phyloP scores from a whole-genome alignment of 2,888 invertebrate species.

The Epirrhoe alternata region DNA sequence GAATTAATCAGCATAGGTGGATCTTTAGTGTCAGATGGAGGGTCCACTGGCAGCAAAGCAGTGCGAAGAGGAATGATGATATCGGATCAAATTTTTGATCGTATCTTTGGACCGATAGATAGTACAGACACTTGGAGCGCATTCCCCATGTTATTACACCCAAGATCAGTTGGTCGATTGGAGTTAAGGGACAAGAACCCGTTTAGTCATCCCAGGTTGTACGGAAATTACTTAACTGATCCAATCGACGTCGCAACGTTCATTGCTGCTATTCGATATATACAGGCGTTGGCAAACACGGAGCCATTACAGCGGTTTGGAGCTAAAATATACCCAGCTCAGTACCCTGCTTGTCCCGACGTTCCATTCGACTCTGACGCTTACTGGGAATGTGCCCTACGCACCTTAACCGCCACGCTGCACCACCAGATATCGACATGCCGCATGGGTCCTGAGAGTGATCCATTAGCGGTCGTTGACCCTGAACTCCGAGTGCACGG shows the following conservation, averaged over 20 bases:
- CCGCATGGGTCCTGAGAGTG: slow-evolving; percentile 87
- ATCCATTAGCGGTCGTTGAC: slow-evolving; percentile 87
- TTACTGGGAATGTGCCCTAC: slow-evolving; percentile 88
- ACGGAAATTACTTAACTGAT: slow-evolving; percentile 88
- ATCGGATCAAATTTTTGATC: slow-evolving; percentile 70
- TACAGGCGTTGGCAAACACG: slow-evolving; percentile 76
- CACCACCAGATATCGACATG: slow-evolving; percentile 88
- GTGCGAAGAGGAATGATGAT: slow-evolving; percentile 75
- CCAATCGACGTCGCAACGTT: slow-evolving; percentile 86
- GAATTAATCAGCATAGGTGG: slow-evolving; percentile 88
- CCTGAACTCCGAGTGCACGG: slow-evolving; percentile 82
- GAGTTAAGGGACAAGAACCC: slow-evolving; percentile 87
- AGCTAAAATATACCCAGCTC: slow-evolving; percentile 79
- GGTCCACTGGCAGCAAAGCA: slow-evolving; percentile 65
- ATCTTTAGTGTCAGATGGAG: slow-evolving; percentile 72
- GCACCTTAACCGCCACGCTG: slow-evolving; percentile 86
- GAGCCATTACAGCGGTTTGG: slow-evolving; percentile 81
- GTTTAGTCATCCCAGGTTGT: slow-evolving; percentile 86
- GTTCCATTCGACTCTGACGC: slow-evolving; percentile 81
- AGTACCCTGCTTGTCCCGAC: slow-evolving; percentile 86
- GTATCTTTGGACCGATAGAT: slow-evolving; percentile 73
- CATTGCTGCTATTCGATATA: slow-evolving; percentile 84
- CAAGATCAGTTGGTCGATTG: slow-evolving; percentile 88
- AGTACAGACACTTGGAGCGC: slow-evolving; percentile 82
- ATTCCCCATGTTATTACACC: slow-evolving; percentile 87